Evolutionary conservation across 2,888 invertebrate genomes (phyloP).

Genomic region (Bedellia somnulentella): DNA sequence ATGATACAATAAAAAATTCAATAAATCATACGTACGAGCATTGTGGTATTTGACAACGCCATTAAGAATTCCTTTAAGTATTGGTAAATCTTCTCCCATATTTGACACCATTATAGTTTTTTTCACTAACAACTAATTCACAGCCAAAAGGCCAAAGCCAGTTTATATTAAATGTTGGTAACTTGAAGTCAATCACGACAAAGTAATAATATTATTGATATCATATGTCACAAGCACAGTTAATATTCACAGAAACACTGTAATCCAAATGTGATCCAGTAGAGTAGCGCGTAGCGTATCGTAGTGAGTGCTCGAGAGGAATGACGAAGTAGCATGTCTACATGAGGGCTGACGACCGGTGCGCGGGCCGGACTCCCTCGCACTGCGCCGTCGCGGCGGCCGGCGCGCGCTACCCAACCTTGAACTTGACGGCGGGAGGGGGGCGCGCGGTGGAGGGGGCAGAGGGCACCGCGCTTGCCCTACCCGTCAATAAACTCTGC

Average conservation of each 20-base stretch:
- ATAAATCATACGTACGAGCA: conserved; percentile 77
- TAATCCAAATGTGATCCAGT: conserved; percentile 36
- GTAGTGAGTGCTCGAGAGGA: conserved; percentile 25
- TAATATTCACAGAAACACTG: conserved; percentile 45
- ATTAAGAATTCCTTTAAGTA: conserved; percentile 87
- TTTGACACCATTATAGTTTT: conserved; percentile 53
- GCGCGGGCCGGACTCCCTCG: conserved; percentile 61
- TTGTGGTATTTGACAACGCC: conserved; percentile 90
- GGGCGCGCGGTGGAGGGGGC: conserved; percentile 40
- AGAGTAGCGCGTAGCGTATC: too few species aligned
- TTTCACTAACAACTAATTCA: conserved; percentile 48
- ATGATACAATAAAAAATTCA: conserved; percentile 5
- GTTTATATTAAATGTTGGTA: conserved; percentile 31
- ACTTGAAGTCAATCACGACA: too few species aligned
- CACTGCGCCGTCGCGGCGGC: conserved; percentile 62
- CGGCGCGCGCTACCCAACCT: conserved; percentile 63
- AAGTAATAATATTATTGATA: too few species aligned
- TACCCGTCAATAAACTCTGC: conserved; percentile 58
- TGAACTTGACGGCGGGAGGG: conserved; percentile 57
- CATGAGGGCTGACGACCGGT: conserved; percentile 58
- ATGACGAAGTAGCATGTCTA: conserved; percentile 44
- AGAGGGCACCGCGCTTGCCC: conserved; percentile 42
- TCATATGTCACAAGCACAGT: too few species aligned
- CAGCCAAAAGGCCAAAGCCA: conserved; percentile 53
- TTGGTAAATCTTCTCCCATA: conserved; percentile 90